Percentiles rank a stretch among this genome's conserved stretches.
These are phyloP conservation scores for Holacanthus passer DNA, from an alignment of 2,113 vertebrate genomes.

Conservation along the genomic window DNA sequence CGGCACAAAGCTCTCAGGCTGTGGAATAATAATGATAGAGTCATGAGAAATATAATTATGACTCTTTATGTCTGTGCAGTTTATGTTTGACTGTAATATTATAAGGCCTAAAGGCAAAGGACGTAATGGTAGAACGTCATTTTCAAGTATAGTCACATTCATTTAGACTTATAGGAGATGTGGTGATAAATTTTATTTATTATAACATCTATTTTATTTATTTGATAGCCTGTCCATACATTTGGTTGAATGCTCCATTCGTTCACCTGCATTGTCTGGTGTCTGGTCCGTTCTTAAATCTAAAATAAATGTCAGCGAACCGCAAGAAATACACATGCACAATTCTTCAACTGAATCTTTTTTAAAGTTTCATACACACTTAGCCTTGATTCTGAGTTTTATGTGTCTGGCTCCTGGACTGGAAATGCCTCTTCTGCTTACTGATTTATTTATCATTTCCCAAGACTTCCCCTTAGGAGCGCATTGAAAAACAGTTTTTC, in stretches of 20 bases:
- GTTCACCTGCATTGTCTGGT: conserved; percentile 4
- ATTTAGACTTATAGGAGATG: background rate
- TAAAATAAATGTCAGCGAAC: conserved; percentile 34
- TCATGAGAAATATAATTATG: conserved; percentile 35
- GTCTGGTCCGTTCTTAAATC: conserved; percentile 12
- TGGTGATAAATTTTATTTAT: conserved; percentile 13
- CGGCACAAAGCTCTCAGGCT: conserved; percentile 9
- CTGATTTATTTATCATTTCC: conserved; percentile 82
- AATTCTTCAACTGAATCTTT: conserved; percentile 29
- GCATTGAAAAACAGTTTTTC: conserved; percentile 71
- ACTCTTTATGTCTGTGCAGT: background rate
- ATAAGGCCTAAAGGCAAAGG: background rate
- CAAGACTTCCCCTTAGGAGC: conserved; percentile 47
- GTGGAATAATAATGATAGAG: conserved; percentile 10
- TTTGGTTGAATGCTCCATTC: conserved; percentile 12
- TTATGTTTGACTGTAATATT: background rate
- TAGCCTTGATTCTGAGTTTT: conserved; percentile 71
- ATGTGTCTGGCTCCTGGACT: conserved; percentile 69
- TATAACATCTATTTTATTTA: background rate
- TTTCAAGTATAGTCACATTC: background rate
- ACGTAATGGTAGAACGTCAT: background rate
- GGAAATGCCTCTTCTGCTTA: conserved; percentile 74
- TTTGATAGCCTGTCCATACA: background rate
- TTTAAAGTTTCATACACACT: conserved; percentile 64
- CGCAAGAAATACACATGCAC: conserved; percentile 36